Base-by-base conservation (phyloP, 2,113 vertebrate genomes). In the Austrofundulus limnaeus region DNA sequence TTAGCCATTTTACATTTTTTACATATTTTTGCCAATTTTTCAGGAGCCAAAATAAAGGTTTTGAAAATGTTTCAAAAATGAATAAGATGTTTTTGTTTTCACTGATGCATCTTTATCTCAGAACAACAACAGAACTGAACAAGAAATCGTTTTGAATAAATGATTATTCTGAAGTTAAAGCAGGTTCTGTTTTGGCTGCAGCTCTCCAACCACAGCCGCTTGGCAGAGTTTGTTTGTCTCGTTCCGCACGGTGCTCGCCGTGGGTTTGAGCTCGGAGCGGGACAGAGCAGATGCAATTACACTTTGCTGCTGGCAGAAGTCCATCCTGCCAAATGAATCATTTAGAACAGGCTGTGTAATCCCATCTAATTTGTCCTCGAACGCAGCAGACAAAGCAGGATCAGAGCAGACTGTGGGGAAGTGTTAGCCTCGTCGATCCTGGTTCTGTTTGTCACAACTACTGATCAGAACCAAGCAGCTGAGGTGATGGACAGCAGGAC, bases 81-180 rank as follows among this genome's bases (percentile, higher is more conserved):
- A 82, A 88, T 78, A 80, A 89, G 80, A 83, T 86, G 84, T 89
- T 85, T 85, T 70, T 75, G 19, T 54, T 37, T 4, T 19, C 42
- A 42, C 41, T 43, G 16, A 13, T 50, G 54, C 3, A 46, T 54
- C 23, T 77, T 60, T 67, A 68, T 34, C 47, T 23, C 45, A 24
- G 43, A 17, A 51, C 25, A 28, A 28, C 25, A 41, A 39, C 66
- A 50, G 4, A 37, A 55, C 23, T 25, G n/a, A 1, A 46, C 1
- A 38, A 13, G 14, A 65, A 41, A 57, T 70, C 16, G 12, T 52
- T 63, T 25, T 42, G 11, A 25, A 2, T 21, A 46, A 24, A 28
- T 16, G 15, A 11, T 45, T 66, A 7, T 28, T 53, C 16, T 28
- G 19, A 11, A 42, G 14, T 1, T 48, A 41, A 11, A 21, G 64